Percentiles rank a stretch among this genome's conserved stretches.
phyloP scores from a whole-genome alignment of 2,888 invertebrate species.

The Sminthurinus aureus region DNA sequence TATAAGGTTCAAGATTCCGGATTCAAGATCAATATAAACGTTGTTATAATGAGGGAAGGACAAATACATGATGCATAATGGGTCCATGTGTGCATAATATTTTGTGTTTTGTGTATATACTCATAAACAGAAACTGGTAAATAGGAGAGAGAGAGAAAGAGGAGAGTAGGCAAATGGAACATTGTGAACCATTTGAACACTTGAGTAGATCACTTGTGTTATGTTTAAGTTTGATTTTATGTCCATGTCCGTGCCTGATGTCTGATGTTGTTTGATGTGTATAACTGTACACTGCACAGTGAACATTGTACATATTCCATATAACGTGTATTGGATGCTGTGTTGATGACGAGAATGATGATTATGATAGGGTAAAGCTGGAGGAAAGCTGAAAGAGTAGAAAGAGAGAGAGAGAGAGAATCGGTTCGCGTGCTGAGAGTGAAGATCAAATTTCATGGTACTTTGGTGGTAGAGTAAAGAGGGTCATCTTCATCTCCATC shows the following conservation, averaged over 20 bases:
- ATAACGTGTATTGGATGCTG: too few species aligned
- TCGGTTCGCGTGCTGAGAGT: slow-evolving; percentile 39
- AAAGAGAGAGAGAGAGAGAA: slow-evolving; percentile 11
- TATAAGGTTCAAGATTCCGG: background rate
- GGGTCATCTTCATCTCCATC: slow-evolving; percentile 31
- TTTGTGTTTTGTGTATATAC: too few species aligned
- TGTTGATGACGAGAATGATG: background rate
- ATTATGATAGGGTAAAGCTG: slow-evolving; percentile 24
- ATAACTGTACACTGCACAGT: too few species aligned
- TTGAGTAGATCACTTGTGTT: slow-evolving; percentile 23
- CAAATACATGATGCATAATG: background rate
- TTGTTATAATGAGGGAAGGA: background rate
- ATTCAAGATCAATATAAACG: background rate
- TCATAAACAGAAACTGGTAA: background rate
- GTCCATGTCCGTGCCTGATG: slow-evolving; percentile 25
- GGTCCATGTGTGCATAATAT: too few species aligned
- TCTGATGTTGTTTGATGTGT: too few species aligned
- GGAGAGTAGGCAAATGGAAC: slow-evolving; percentile 6
- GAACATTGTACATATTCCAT: too few species aligned
- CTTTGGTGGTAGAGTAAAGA: slow-evolving; percentile 33
- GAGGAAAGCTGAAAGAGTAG: slow-evolving; percentile 16
- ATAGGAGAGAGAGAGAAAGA: slow-evolving; percentile 1
- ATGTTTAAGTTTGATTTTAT: slow-evolving; percentile 35
- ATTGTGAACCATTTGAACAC: slow-evolving; percentile 26
- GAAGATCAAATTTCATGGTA: slow-evolving; percentile 40